Evolutionary conservation across 2,113 vertebrate genomes (phyloP), one percentile per base, ranked within the genome.

Genomic region (Coryphaenoides rupestris): DNA sequence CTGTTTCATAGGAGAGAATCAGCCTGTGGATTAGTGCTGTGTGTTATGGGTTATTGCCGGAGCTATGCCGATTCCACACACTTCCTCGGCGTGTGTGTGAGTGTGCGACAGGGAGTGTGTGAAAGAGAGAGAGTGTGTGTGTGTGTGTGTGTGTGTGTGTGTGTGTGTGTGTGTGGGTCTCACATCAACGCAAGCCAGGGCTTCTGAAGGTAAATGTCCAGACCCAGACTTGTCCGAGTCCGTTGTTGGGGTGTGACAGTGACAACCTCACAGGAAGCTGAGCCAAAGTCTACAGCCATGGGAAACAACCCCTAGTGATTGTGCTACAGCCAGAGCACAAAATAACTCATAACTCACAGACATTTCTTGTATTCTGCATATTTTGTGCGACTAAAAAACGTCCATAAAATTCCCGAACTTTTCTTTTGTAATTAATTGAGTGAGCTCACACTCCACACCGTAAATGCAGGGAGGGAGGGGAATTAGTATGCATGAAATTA

Each of bases 151-250:
- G 26, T 28, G 6, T 28, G 26, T 28, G 26, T 28, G 26, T 28
- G 26, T 28, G n/a, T n/a, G n/a, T n/a, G n/a, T n/a, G n/a, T 53
- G 50, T 53, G 50, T 53, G 17, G n/a, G 53, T 19, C 4, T 55
- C 14, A 71, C 13, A 1, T 19, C 0, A 15, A 55, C 57, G 55
- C 52, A 46, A 66, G 72, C 72, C 55, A 55, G 60, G 55, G 50
- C 52, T 68, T 74, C 72, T 55, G 21, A 65, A 77, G 60, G 64
- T 65, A 73, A 74, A 79, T 55, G 2, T 76, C 69, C 68, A 55
- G 60, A 63, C 46, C 63, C 68, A 75, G 70, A 77, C 26, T 28
- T 3, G 26, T n/a, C n/a, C n/a, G 60, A 21, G n/a, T n/a, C n/a
- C 22, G 21, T 62, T 71, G 74, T 60, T 54, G 64, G 49, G 21